These are phyloP conservation scores for Melanostoma mellinum DNA, from an alignment of 2,888 invertebrate genomes.

Conservation along the genomic window DNA sequence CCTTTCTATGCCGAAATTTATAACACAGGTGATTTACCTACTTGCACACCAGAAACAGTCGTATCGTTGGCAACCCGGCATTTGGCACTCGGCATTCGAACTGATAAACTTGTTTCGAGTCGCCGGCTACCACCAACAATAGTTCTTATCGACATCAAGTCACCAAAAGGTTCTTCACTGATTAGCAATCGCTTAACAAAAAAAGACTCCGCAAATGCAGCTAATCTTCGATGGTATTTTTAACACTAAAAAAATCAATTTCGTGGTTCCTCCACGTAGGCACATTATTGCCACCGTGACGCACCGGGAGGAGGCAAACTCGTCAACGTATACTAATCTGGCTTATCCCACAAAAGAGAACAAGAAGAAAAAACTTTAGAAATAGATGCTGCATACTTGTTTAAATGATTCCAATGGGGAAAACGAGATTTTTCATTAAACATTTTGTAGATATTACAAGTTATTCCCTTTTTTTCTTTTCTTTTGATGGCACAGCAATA, in stretches of 20 bases:
- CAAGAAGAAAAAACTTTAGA: slow-evolving; percentile 14
- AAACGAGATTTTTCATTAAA: not conserved
- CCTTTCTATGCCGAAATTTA: too few species aligned
- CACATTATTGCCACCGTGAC: slow-evolving; percentile 46
- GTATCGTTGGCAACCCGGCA: not conserved
- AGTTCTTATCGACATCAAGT: not conserved
- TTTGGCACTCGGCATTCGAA: slow-evolving; percentile 45
- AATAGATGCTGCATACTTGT: slow-evolving; percentile 4
- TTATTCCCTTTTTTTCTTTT: too few species aligned
- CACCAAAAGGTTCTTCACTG: slow-evolving; percentile 4
- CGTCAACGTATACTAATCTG: slow-evolving; percentile 46
- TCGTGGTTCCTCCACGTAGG: slow-evolving; percentile 60
- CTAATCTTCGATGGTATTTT: not conserved
- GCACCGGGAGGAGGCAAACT: slow-evolving; percentile 46
- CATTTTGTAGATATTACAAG: too few species aligned
- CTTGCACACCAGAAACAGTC: slow-evolving; percentile 4
- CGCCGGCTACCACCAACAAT: not conserved
- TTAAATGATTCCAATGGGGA: slow-evolving; percentile 18
- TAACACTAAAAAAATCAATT: slow-evolving; percentile 21
- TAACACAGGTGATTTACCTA: too few species aligned
- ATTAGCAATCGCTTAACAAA: not conserved
- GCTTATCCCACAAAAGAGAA: slow-evolving; percentile 29
- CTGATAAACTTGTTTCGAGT: slow-evolving; percentile 29
- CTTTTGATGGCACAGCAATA: too few species aligned
- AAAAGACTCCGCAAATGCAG: not conserved